Evolutionary conservation across 1,140 invertebrate genomes (phyloP), one percentile per base, ranked within the genome.

Genomic region (Carcinoscorpius rotundicauda): DNA sequence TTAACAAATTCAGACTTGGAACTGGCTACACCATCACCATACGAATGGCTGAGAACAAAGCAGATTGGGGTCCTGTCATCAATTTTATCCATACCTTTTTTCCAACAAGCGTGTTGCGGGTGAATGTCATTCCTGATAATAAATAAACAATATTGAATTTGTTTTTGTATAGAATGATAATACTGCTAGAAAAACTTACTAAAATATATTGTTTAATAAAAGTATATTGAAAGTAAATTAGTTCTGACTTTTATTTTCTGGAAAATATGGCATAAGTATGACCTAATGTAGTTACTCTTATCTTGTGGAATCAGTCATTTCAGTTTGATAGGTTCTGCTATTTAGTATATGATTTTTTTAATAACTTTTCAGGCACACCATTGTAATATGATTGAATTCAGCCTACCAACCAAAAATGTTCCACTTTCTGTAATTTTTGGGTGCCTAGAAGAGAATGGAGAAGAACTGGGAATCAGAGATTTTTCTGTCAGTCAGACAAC

Each of bases 401-500:
- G 76, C 66, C 71, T 79, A 10, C 73, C 72, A 3, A 71, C 74
- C 53, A 72, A 73, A 11, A 65, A 67, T 50, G 55, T 87, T 8
- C 76, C 76, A 4, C 78, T 87, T 72, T 83, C 85, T 60, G 76
- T 78, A 63, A 80, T 86, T 61, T 88, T 89, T 76, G 77, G 79
- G 8, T 78, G 81, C 64, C 78, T 88, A 75, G 82, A 83, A 69
- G 79, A 80, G 66, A 76, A 82, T 63, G 81, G 80, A 61, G 73
- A 75, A 51, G 74, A 76, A 52, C 79, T 83, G 67, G 76, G 82
- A 63, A 81, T 87, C 29, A 83, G 84, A 52, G 87, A 89, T 76
- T 88, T 85, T 75, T 86, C 86, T 2, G 76, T 89, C 57, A 86
- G 85, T 71, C 87, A 88, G 73, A 87, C 85, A 70, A 87, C 87